Conservation (phyloP, 2,113 vertebrate species). For the Vidua chalybeata region DNA sequence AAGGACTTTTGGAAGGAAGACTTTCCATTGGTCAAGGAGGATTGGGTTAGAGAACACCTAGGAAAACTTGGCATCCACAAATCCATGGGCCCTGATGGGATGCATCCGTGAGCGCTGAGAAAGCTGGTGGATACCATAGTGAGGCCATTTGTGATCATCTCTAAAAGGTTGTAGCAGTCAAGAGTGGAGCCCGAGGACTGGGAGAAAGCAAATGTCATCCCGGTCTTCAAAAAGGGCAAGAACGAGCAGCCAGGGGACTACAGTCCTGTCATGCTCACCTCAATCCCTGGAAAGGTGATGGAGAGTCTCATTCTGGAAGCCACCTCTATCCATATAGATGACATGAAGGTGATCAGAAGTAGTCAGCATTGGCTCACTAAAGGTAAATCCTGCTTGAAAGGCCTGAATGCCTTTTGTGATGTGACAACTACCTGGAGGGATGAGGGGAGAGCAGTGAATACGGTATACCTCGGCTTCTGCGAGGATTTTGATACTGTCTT, state of each 20-base stretch:
- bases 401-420: neutral
- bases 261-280: neutral
- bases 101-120: neutral
- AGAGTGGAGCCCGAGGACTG: neutral
- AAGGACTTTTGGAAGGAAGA: neutral
- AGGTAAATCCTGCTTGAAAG: neutral
- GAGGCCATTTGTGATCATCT: neutral
- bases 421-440: neutral
- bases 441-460: neutral
- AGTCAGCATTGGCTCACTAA: neutral
- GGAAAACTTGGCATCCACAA: neutral
- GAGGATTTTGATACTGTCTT: neutral
- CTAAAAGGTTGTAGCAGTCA: neutral
- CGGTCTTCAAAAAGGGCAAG: neutral
- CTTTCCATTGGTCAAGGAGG: neutral
- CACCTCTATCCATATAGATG: neutral
- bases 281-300: neutral
- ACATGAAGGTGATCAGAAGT: neutral
- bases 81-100: neutral
- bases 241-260: rapidly evolving
- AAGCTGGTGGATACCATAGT: neutral
- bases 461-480: neutral
- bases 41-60: neutral
- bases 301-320: neutral
- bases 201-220: neutral